phyloP scores from a whole-genome alignment of 2,113 vertebrate species.

The Phalacrocorax brasilianus region DNA sequence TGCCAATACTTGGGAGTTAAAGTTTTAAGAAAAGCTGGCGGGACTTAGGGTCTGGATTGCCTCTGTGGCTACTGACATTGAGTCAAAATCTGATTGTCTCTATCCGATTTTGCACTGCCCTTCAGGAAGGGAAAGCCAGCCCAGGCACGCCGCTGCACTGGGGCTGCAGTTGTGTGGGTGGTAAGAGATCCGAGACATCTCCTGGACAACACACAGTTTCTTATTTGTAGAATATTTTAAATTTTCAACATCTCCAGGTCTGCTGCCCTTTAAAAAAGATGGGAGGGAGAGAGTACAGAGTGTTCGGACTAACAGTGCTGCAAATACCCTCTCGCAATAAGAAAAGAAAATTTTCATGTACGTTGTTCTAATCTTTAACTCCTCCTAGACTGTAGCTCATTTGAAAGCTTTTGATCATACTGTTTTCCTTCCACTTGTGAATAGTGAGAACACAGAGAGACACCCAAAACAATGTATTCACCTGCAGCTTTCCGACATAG shows the following conservation, averaged over 20 bases:
- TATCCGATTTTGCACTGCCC: background rate
- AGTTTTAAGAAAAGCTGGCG: background rate
- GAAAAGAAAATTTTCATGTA: background rate
- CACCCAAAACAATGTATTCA: fast-evolving
- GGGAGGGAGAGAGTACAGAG: background rate
- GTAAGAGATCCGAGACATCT: background rate
- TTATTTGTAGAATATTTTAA: too few relatives aligned
- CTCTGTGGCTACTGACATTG: background rate
- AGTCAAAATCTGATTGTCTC: background rate
- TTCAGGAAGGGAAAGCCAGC: background rate
- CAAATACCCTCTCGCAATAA: background rate
- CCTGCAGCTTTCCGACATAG: background rate
- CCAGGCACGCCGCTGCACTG: background rate
- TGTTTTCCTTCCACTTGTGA: background rate
- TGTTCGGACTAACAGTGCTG: background rate
- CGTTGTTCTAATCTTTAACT: background rate
- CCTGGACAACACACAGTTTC: background rate
- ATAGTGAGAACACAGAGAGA: background rate
- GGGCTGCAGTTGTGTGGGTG: background rate
- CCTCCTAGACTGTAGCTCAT: background rate
- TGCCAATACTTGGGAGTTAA: background rate
- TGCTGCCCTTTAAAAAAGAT: background rate
- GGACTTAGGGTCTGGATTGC: background rate
- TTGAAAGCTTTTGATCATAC: background rate
- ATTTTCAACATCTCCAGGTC: background rate